phyloP scores from a whole-genome alignment of 2,797 vertebrate genomes.

The Crypturellus tataupa region DNA sequence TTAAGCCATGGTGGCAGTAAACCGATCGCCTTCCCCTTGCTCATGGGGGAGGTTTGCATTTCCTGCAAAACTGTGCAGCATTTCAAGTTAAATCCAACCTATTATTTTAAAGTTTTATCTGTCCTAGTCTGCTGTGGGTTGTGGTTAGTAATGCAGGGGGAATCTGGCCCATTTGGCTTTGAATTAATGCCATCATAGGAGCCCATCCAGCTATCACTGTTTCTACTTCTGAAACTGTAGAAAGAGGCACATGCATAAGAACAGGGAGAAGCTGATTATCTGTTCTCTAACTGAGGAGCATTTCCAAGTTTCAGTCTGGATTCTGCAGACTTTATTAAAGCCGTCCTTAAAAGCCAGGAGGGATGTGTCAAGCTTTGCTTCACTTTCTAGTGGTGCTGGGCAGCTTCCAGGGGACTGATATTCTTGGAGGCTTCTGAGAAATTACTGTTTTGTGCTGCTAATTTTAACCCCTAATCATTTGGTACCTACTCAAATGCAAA shows the following conservation, averaged over 20 bases:
- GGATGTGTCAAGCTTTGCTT: not conserved
- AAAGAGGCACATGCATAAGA: rapidly evolving
- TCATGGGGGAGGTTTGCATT: not conserved
- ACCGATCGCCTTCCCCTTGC: not conserved
- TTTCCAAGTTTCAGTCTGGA: not conserved
- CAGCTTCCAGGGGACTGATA: not conserved
- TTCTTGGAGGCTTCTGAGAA: not conserved
- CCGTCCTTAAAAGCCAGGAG: not conserved
- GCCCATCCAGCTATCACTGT: not conserved
- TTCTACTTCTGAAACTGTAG: not conserved
- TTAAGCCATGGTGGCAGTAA: not conserved
- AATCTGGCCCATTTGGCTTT: not conserved
- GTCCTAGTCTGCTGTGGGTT: not conserved
- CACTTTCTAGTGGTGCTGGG: not conserved
- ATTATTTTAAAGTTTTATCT: not conserved
- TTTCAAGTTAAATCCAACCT: not conserved
- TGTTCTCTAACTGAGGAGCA: not conserved
- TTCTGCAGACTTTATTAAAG: not conserved
- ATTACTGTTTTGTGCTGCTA: not conserved
- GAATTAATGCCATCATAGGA: not conserved
- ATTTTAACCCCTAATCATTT: not conserved
- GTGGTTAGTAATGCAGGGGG: not conserved
- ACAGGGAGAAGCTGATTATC: not conserved
- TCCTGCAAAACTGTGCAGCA: rapidly evolving
- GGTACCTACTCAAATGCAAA: not conserved